Percentiles rank a stretch among this genome's conserved stretches.
Conservation (phyloP, 2,797 vertebrate genomes). For the Mormyrops boulengeri region DNA sequence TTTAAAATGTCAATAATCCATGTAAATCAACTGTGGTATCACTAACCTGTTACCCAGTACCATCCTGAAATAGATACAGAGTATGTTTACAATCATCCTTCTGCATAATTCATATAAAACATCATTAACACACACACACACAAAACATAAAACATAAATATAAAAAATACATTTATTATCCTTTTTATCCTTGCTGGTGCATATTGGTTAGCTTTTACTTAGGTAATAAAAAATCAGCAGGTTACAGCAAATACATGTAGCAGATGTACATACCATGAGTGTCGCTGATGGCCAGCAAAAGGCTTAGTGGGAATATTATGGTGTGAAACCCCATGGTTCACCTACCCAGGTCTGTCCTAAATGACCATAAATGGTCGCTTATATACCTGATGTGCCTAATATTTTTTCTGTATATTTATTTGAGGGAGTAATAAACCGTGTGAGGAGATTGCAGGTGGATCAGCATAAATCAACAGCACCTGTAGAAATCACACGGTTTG, state of each 20-base stretch:
- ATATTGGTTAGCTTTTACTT: neutral
- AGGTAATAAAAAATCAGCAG: neutral
- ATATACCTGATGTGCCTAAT: slow-evolving; percentile 2
- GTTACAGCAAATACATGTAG: neutral
- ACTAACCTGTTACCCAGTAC: neutral
- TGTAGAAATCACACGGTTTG: neutral
- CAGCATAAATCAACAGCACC: neutral
- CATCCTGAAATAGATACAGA: neutral
- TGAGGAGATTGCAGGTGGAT: neutral
- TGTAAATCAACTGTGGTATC: neutral
- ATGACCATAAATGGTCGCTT: neutral
- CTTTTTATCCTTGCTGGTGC: neutral
- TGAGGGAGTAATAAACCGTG: neutral
- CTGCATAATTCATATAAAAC: neutral
- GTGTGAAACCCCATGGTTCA: slow-evolving; percentile 3
- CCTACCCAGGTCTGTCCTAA: neutral
- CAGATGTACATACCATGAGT: neutral
- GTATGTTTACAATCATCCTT: neutral
- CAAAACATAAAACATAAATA: neutral
- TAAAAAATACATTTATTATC: neutral
- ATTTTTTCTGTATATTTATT: neutral
- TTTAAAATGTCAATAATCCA: neutral
- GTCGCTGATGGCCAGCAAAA: neutral
- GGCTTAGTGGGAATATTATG: neutral
- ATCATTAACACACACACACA: neutral